Conservation (phyloP, 1,140 invertebrate genomes). For the Ostrea edulis region DNA sequence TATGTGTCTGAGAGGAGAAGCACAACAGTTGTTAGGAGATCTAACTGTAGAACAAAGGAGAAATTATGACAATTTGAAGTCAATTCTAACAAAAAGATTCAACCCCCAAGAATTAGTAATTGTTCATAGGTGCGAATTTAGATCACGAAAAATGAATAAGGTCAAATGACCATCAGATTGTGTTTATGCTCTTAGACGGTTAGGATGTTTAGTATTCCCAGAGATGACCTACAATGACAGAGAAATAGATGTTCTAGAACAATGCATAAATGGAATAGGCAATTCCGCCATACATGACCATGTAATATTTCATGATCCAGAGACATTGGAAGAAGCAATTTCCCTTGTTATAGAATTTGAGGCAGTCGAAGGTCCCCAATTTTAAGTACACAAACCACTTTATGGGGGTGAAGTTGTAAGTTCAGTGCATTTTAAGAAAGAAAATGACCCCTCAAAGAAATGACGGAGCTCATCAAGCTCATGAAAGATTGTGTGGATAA, state of each 20-base stretch:
- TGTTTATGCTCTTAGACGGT: too few relatives aligned
- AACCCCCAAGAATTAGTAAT: too few relatives aligned
- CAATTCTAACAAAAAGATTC: conserved; percentile 30
- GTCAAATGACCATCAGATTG: too few relatives aligned
- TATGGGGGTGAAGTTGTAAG: too few relatives aligned
- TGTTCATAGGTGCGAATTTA: too few relatives aligned
- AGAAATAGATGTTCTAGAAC: conserved; percentile 51
- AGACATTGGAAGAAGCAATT: conserved; percentile 44
- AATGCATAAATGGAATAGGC: conserved; percentile 48
- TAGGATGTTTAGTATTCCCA: too few relatives aligned
- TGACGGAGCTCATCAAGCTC: too few relatives aligned
- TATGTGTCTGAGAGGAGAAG: conserved; percentile 51
- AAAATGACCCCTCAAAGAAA: too few relatives aligned
- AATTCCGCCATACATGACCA: conserved; percentile 42
- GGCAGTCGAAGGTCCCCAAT: not conserved
- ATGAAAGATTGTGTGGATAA: too few relatives aligned
- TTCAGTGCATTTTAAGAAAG: too few relatives aligned
- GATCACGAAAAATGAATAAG: too few relatives aligned
- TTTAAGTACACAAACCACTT: not conserved
- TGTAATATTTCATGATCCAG: conserved; percentile 44
- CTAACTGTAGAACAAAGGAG: not conserved
- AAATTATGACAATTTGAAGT: conserved; percentile 16
- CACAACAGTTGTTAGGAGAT: conserved; percentile 46
- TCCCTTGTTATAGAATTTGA: conserved; percentile 14
- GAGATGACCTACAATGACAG: too few relatives aligned